These are phyloP conservation scores for Crax fasciolata DNA, from an alignment of 2,797 vertebrate species.

Conservation along the genomic window DNA sequence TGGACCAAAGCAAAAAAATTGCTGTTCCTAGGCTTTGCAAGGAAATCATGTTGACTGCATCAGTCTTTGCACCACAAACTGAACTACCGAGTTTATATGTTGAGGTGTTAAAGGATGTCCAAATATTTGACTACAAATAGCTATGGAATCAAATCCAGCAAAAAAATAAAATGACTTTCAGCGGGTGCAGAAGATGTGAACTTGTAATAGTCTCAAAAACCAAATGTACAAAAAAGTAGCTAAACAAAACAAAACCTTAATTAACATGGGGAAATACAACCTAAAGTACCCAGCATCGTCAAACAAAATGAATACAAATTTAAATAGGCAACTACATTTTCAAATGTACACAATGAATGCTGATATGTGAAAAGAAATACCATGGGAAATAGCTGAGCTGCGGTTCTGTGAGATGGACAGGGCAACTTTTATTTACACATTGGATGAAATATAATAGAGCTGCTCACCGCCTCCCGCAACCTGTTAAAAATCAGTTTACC, in stretches of 20 bases:
- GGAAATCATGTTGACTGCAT: slow-evolving; percentile 78
- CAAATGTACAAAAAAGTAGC: slow-evolving; percentile 87
- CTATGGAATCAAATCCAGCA: slow-evolving; percentile 82
- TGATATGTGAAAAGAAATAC: slow-evolving; percentile 77
- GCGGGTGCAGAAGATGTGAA: slow-evolving; percentile 76
- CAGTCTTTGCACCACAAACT: slow-evolving; percentile 71
- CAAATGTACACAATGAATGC: slow-evolving; percentile 75
- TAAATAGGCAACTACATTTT: slow-evolving; percentile 78
- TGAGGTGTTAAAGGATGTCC: slow-evolving; percentile 74
- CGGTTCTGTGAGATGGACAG: slow-evolving; percentile 70
- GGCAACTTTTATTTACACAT: slow-evolving; percentile 84
- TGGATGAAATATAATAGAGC: slow-evolving; percentile 63
- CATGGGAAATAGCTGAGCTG: slow-evolving; percentile 72
- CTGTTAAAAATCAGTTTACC: slow-evolving; percentile 71
- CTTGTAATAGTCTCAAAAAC: slow-evolving; percentile 73
- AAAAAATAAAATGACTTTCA: slow-evolving; percentile 80
- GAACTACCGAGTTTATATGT: slow-evolving; percentile 68
- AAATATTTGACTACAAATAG: slow-evolving; percentile 80
- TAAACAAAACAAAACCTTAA: slow-evolving; percentile 76
- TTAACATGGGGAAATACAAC: slow-evolving; percentile 79
- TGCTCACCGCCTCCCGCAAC: slow-evolving; percentile 64
- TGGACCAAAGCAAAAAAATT: slow-evolving; percentile 78
- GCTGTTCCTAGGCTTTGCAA: slow-evolving; percentile 78
- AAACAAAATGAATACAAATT: slow-evolving; percentile 77
- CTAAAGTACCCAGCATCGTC: slow-evolving; percentile 77